Evolutionary conservation across 2,113 vertebrate genomes (phyloP), one percentile per base, ranked within the genome.

Genomic region (Caranx melampygus): DNA sequence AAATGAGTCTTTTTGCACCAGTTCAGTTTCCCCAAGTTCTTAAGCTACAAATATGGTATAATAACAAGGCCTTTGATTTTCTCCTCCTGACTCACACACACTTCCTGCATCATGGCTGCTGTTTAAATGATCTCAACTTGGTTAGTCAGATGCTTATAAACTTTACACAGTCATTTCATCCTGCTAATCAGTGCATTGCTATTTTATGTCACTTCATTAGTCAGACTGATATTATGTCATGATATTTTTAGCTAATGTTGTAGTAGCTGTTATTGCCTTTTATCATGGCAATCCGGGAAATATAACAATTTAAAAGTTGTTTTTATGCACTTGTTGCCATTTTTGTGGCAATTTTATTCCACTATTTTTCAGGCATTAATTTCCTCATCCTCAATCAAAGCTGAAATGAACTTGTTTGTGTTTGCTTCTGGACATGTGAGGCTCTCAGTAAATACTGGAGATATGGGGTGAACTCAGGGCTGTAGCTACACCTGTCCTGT

Each of bases 21-120:
- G 44, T 62, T 66, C 26, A 49, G 57, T 66, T 70, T 74, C 47
- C 60, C 62, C 31, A 40, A 57, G 34, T 52, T 80, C 40, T 66
- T 44, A 18, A 35, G 14, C 5, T 52, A 45, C 35, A 73, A 63
- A 70, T 34, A 37, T 59, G 31, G 35, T 44, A n/a, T 10, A 59
- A 63, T 59, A 34, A 70, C 14, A 26, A 47, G 0, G 37, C 1
- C 4, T 40, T n/a, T 9, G 57, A 3, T 42, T 3, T 44, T 71
- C 57, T 40, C 4, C 31, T 71, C 16, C 33, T 7, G 8, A 40
- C 18, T 40, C 31, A 8, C 33, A 40, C 31, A 4, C 2, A 11
- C 26, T 26, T 16, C 3, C 47, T 31, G 37, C 37, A 34, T 47
- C 65, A 35, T 55, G 63, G 52, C 42, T 33, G 61, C 34, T 16